phyloP scores from a whole-genome alignment of 2,888 invertebrate genomes.

The Eristalinus aeneus region DNA sequence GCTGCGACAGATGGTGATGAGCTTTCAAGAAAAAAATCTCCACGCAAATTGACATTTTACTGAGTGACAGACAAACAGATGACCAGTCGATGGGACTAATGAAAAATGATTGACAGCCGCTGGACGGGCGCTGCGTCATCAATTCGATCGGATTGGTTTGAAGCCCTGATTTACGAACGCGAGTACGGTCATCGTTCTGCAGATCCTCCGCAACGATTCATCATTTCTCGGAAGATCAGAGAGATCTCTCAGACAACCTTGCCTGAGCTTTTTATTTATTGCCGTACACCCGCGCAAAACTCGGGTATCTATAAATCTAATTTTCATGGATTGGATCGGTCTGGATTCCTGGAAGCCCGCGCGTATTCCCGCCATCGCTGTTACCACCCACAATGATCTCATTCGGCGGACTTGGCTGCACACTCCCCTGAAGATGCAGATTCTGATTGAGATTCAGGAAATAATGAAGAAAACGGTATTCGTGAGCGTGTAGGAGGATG shows the following conservation, averaged over 20 bases:
- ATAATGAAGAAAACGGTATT: slow-evolving; percentile 2
- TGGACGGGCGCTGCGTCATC: slow-evolving; percentile 4
- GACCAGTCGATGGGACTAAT: neutral
- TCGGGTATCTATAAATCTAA: neutral
- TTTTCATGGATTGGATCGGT: neutral
- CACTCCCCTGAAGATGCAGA: neutral
- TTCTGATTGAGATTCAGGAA: neutral
- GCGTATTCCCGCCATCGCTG: neutral
- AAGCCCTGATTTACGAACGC: neutral
- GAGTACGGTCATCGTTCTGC: neutral
- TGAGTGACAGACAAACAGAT: slow-evolving; percentile 8
- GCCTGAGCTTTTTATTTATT: neutral
- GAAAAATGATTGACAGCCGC: slow-evolving; percentile 15
- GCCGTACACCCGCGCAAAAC: neutral
- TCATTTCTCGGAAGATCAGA: neutral
- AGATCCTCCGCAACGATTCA: neutral
- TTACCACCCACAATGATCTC: neutral
- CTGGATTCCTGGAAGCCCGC: neutral
- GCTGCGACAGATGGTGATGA: slow-evolving; percentile 16
- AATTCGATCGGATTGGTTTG: neutral
- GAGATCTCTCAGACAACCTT: neutral
- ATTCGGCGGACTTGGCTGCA: neutral
- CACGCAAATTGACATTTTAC: slow-evolving; percentile 1
- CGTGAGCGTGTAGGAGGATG: neutral
- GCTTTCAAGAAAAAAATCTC: slow-evolving; percentile 12